Conservation (phyloP, 2,888 invertebrate species). For the Teinopalpus imperialis region DNA sequence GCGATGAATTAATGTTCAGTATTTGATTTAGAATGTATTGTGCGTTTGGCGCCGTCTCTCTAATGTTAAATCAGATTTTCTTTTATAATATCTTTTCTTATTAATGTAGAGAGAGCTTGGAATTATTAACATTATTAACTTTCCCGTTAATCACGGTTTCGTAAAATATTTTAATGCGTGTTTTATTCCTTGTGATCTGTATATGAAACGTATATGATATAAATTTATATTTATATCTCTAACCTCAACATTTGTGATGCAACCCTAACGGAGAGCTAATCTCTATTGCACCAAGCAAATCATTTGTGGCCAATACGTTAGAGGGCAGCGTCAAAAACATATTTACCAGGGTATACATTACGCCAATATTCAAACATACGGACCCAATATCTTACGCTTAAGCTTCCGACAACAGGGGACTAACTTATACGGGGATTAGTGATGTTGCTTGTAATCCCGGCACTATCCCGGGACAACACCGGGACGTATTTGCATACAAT, state of each 20-base stretch:
- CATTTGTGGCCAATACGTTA: slow-evolving; percentile 33
- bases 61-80: slow-evolving; percentile 29
- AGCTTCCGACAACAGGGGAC: slow-evolving; percentile 55
- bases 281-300: slow-evolving; percentile 6
- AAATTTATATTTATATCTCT: slow-evolving; percentile 8
- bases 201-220: slow-evolving; percentile 5
- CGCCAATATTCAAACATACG: slow-evolving; percentile 46
- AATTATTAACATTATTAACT: too few species aligned
- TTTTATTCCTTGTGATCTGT: slow-evolving; percentile 3
- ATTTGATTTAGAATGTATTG: slow-evolving; percentile 34
- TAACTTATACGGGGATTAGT: slow-evolving; percentile 59
- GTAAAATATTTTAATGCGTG: too few species aligned
- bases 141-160: too few species aligned
- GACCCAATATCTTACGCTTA: slow-evolving; percentile 57
- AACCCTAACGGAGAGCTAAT: slow-evolving; percentile 8
- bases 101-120: too few species aligned
- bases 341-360: slow-evolving; percentile 36
- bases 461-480: slow-evolving; percentile 49
- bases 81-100: slow-evolving; percentile 5
- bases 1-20: slow-evolving; percentile 41
- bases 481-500: slow-evolving; percentile 67
- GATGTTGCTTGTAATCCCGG: slow-evolving; percentile 55
- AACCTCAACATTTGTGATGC: slow-evolving; percentile 1
- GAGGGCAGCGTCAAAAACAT: slow-evolving; percentile 33
- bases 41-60: slow-evolving; percentile 38